These are phyloP conservation scores for Ephydatia muelleri DNA, from an alignment of 37 sponge, comb jelly and placozoan genomes.

Conservation along the genomic window DNA sequence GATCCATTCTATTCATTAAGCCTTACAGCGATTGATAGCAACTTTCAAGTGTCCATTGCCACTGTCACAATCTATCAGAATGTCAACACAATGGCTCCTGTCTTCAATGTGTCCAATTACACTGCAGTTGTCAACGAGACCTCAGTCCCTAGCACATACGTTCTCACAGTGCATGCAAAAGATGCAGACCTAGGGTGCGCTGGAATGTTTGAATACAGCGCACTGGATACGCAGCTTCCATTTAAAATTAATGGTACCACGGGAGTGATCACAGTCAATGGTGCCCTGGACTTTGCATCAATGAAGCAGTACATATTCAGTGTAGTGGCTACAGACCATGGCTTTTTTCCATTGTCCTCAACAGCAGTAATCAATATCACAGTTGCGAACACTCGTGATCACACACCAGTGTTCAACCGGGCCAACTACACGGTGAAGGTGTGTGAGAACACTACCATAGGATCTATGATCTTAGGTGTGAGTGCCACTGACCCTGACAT, in stretches of 20 bases:
- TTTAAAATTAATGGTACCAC: conserved; percentile 27
- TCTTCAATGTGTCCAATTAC: conserved; percentile 39
- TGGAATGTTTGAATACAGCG: conserved; percentile 36
- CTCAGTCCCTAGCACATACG: background rate
- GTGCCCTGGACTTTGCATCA: conserved; percentile 44
- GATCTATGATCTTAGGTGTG: conserved; percentile 20
- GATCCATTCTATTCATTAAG: background rate
- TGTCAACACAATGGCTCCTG: conserved; percentile 32
- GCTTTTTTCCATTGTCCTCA: background rate
- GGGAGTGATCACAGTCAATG: conserved; percentile 24
- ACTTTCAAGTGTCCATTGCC: background rate
- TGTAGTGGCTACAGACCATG: conserved; percentile 41
- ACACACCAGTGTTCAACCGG: conserved; percentile 16
- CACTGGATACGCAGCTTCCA: background rate
- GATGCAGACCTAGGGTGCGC: conserved; percentile 39
- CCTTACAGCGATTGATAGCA: background rate
- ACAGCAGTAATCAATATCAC: background rate
- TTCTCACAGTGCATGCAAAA: conserved; percentile 46
- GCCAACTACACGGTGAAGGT: conserved; percentile 13
- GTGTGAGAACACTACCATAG: conserved; percentile 50
- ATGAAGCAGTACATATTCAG: background rate
- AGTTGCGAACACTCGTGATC: conserved; percentile 46
- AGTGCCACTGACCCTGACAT: conserved; percentile 49
- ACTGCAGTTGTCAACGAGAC: conserved; percentile 24
- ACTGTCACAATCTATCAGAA: conserved; percentile 19